phyloP scores from a whole-genome alignment of 1,140 invertebrate species.

The Pachypsylla venusta region DNA sequence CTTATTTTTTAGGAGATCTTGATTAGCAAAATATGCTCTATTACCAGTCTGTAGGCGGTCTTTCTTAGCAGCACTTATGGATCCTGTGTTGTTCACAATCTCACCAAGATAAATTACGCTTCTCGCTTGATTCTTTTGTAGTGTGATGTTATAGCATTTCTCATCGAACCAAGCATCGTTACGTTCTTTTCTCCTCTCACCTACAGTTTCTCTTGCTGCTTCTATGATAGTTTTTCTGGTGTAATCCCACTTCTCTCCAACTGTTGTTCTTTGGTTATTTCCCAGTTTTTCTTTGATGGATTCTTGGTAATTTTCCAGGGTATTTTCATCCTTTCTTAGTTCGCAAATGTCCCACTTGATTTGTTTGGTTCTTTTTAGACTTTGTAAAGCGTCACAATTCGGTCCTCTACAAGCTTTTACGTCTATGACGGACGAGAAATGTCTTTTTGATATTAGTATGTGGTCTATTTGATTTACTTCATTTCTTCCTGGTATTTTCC shows the following conservation, averaged over 20 bases:
- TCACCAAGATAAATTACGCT: no score
- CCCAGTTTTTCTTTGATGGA: no score
- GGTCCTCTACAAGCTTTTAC: constrained; percentile 6
- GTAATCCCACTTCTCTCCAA: no score
- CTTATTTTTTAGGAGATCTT: no score
- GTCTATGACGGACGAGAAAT: not conserved
- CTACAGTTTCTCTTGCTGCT: not conserved
- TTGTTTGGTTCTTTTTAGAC: not conserved
- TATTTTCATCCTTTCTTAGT: not conserved
- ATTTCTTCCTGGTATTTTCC: not conserved
- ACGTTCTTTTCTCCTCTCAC: not conserved
- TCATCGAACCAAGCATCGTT: no score
- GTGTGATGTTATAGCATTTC: not conserved
- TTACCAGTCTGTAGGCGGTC: no score
- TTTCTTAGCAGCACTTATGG: no score
- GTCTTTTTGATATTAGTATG: no score
- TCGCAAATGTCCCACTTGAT: not conserved
- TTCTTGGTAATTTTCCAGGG: not conserved
- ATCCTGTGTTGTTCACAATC: no score
- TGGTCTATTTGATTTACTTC: no score
- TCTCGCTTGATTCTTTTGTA: not conserved
- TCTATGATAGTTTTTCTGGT: not conserved
- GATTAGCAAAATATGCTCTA: no score
- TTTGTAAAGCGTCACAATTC: constrained; percentile 9
- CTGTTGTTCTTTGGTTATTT: no score